Evolutionary conservation across 1,140 invertebrate species (phyloP).

Genomic region (Drosophila bifasciata): DNA sequence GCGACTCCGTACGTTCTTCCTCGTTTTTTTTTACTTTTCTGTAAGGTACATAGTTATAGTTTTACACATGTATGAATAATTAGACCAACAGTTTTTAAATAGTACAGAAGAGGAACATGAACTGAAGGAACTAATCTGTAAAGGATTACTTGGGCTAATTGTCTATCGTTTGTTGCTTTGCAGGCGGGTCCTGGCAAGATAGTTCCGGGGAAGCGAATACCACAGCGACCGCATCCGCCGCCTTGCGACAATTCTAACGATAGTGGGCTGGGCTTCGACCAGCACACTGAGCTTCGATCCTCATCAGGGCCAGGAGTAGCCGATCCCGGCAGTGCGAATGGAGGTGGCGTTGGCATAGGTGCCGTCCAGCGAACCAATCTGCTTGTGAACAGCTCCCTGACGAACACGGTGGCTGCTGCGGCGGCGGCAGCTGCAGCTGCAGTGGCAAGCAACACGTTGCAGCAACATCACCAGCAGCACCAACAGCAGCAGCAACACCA

Average conservation of each 20-base stretch:
- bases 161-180: background rate
- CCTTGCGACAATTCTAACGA: conserved; percentile 93
- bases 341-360: conserved; percentile 22
- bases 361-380: conserved; percentile 34
- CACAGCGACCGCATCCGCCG: conserved; percentile 77
- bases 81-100: too few relatives aligned
- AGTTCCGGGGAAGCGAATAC: conserved; percentile 84
- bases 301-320: conserved; percentile 25
- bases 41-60: background rate
- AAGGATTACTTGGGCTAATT: too few relatives aligned
- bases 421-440: conserved; percentile 64
- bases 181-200: conserved; percentile 85
- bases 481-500: conserved; percentile 47
- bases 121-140: too few relatives aligned
- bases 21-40: too few relatives aligned
- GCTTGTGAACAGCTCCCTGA: conserved; percentile 58
- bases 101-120: too few relatives aligned
- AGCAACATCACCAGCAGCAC: conserved; percentile 56
- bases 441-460: conserved; percentile 61
- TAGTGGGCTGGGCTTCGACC: conserved; percentile 91
- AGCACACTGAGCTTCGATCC: conserved; percentile 83
- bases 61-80: background rate
- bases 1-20: too few relatives aligned
- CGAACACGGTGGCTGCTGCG: conserved; percentile 55
- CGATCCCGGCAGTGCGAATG: conserved; percentile 2